Evolutionary conservation across 35 echinoderm and acorn worm species (phyloP).

Genomic region (Ptychodera flava): DNA sequence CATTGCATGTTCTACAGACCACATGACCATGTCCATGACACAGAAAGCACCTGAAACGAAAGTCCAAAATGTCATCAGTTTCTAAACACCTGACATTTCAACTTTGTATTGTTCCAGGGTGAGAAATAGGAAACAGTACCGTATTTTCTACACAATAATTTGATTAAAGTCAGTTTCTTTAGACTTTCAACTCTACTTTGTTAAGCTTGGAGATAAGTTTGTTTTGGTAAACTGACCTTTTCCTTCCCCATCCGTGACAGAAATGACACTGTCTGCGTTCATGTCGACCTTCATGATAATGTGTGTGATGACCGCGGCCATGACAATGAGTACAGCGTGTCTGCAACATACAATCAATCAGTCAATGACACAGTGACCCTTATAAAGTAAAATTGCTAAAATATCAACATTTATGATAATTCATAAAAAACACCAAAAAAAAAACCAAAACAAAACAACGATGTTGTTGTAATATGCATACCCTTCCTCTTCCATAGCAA

Average conservation of each 20-base stretch:
- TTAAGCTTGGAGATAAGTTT: not conserved
- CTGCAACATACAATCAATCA: conserved; percentile 20
- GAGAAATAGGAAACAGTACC: not conserved
- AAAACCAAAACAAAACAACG: no score
- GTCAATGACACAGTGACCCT: not conserved
- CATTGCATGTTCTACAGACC: conserved; percentile 55
- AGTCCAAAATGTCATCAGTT: not conserved
- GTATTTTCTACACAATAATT: not conserved
- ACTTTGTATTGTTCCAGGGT: not conserved
- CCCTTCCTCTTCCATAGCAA: conserved; percentile 78
- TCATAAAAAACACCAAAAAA: no score
- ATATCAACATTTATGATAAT: not conserved
- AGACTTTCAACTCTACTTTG: not conserved
- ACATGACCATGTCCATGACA: conserved; percentile 90
- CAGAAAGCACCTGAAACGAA: conserved; percentile 30
- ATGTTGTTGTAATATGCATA: no score
- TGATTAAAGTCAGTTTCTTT: not conserved
- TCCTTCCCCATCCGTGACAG: conserved; percentile 58
- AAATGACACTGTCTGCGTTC: conserved; percentile 35
- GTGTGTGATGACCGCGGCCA: conserved; percentile 46
- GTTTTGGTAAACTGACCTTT: conserved; percentile 28
- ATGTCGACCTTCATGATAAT: conserved; percentile 44
- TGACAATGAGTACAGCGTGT: conserved; percentile 73
- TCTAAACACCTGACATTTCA: not conserved
- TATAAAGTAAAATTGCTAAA: not conserved